Evolutionary conservation across 2,113 vertebrate genomes (phyloP).

Genomic region (Bungarus multicinctus): DNA sequence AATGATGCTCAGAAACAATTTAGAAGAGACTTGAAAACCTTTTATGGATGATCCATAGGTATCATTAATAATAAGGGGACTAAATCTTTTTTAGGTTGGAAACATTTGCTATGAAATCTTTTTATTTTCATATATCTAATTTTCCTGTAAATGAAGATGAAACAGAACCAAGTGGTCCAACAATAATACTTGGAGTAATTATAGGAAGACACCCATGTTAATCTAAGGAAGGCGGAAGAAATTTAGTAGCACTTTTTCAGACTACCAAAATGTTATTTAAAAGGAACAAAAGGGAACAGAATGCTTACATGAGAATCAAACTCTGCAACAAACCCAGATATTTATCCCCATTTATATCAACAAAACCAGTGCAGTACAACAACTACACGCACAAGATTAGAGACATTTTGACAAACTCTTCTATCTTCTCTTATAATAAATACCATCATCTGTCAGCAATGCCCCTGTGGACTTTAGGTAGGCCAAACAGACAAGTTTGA

Average conservation of each 20-base stretch:
- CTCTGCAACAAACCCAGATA: neutral
- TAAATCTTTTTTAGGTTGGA: conserved; percentile 32
- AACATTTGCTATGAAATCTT: conserved; percentile 48
- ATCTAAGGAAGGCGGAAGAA: neutral
- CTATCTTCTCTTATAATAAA: neutral
- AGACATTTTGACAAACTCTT: neutral
- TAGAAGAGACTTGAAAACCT: conserved; percentile 26
- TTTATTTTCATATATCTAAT: conserved; percentile 14
- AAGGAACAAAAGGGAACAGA: neutral
- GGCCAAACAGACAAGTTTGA: neutral
- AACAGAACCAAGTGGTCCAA: no score
- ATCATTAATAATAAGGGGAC: conserved; percentile 35
- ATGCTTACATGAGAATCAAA: neutral
- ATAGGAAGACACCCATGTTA: neutral
- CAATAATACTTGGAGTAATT: conserved; percentile 18
- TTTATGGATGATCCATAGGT: conserved; percentile 15
- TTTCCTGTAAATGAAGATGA: neutral
- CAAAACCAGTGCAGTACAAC: neutral
- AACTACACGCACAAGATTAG: neutral
- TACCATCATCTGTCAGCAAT: neutral
- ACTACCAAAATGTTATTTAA: neutral
- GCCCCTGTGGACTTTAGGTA: neutral
- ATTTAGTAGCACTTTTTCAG: neutral
- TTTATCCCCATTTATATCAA: neutral
- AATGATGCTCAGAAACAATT: conserved; percentile 30